These are phyloP conservation scores for Grallaria varia DNA, from an alignment of 2,113 vertebrate genomes.

Conservation along the genomic window DNA sequence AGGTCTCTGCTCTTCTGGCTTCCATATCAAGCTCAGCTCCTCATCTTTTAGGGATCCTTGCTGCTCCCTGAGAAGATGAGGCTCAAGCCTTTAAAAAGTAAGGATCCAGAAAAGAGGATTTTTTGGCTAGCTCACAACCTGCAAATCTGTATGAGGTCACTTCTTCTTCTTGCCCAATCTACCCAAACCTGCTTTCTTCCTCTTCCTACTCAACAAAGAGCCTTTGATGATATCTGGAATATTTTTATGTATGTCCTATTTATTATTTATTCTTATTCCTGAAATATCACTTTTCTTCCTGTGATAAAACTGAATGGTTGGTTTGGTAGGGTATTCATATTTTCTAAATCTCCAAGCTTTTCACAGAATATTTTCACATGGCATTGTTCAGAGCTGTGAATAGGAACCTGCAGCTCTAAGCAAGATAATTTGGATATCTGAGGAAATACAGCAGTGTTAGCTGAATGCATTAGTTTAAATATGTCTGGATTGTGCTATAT, in stretches of 20 bases:
- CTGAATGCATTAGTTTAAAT: not conserved
- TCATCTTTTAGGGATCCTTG: not conserved
- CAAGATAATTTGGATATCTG: not conserved
- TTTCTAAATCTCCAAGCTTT: not conserved
- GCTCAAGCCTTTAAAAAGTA: not conserved
- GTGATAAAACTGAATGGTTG: not conserved
- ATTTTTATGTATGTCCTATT: not conserved
- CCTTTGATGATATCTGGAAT: not conserved
- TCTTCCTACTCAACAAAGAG: not conserved
- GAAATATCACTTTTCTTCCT: not conserved
- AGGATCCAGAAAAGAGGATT: not conserved
- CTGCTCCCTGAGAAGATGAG: not conserved
- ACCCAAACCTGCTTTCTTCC: not conserved
- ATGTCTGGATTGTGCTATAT: not conserved
- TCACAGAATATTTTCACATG: not conserved
- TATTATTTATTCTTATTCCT: not conserved
- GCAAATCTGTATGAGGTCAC: rapidly evolving
- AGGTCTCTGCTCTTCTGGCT: not conserved
- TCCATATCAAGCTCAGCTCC: not conserved
- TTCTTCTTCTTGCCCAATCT: not conserved
- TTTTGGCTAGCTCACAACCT: not conserved
- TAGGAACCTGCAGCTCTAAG: not conserved
- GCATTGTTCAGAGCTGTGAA: not conserved
- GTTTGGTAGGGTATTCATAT: not conserved
- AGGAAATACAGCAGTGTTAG: not conserved